These are phyloP conservation scores for Dorcus hopei DNA, from an alignment of 2,888 invertebrate genomes.

Conservation along the genomic window DNA sequence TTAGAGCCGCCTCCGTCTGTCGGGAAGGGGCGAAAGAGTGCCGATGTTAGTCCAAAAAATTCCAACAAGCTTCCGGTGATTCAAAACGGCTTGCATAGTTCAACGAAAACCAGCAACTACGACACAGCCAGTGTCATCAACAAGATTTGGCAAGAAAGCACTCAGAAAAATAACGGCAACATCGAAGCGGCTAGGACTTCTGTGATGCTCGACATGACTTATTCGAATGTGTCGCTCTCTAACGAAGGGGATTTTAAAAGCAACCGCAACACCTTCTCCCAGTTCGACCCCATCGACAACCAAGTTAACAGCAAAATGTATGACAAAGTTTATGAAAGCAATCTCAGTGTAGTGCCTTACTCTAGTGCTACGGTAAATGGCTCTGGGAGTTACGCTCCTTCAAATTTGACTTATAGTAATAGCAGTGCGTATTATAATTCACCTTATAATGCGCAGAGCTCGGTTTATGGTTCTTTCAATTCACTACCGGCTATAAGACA, in stretches of 20 bases:
- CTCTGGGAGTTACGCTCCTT: background rate
- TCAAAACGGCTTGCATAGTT: background rate
- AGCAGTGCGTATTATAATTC: constrained; percentile 5
- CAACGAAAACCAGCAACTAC: constrained; percentile 22
- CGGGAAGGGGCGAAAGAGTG: constrained; percentile 15
- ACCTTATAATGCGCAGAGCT: background rate
- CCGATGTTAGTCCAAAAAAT: constrained; percentile 13
- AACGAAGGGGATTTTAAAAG: background rate
- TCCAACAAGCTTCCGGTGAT: background rate
- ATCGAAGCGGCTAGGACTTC: constrained; percentile 9
- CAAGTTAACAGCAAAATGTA: constrained; percentile 5
- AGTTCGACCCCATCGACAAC: background rate
- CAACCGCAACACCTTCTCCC: background rate
- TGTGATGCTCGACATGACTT: background rate
- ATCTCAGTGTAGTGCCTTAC: background rate
- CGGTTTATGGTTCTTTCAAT: constrained; percentile 12
- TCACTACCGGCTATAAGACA: constrained; percentile 27
- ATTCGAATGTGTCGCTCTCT: background rate
- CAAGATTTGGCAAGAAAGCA: constrained; percentile 53
- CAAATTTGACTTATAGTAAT: constrained; percentile 2
- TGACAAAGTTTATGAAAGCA: constrained; percentile 11
- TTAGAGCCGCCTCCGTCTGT: constrained; percentile 51
- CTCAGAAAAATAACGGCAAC: constrained; percentile 26
- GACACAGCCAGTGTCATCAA: constrained; percentile 49
- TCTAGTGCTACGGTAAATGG: constrained; percentile 2